Conservation (phyloP, 2,113 vertebrate genomes). For the Cyanoliseus patagonus region DNA sequence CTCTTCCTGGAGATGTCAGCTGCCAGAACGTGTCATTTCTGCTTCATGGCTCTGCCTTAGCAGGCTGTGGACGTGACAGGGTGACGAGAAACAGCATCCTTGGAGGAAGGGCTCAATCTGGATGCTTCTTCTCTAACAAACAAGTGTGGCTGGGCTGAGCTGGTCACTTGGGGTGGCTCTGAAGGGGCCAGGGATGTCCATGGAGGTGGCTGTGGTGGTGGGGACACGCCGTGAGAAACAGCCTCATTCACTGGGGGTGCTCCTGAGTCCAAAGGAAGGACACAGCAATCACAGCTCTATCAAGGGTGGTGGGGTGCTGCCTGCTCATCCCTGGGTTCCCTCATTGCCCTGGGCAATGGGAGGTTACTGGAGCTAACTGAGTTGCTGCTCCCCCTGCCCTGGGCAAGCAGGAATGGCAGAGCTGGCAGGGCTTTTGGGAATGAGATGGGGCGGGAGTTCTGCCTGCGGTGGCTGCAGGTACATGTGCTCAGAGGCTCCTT, state of each 20-base stretch:
- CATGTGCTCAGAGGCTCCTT: background rate
- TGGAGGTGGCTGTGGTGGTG: background rate
- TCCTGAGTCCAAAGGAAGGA: fast-evolving
- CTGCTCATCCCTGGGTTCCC: background rate
- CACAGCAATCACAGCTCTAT: fast-evolving
- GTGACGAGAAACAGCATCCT: slow-evolving; percentile 18
- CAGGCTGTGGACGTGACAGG: background rate
- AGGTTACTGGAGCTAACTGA: background rate
- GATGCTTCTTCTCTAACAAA: background rate
- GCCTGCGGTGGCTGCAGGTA: background rate
- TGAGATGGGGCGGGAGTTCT: background rate
- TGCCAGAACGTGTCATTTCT: slow-evolving; percentile 55
- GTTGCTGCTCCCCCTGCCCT: fast-evolving
- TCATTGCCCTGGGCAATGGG: fast-evolving
- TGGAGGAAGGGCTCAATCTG: background rate
- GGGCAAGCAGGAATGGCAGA: background rate
- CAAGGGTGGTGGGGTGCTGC: fast-evolving
- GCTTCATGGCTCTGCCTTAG: background rate
- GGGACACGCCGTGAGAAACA: background rate
- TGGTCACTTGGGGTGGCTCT: fast-evolving
- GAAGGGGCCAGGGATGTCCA: background rate
- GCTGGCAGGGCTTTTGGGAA: background rate
- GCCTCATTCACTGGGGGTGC: background rate
- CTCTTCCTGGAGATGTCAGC: slow-evolving; percentile 64
- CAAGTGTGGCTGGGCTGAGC: background rate